Conservation (phyloP, 2,888 invertebrate species). For the Rugalucina vietnamica region DNA sequence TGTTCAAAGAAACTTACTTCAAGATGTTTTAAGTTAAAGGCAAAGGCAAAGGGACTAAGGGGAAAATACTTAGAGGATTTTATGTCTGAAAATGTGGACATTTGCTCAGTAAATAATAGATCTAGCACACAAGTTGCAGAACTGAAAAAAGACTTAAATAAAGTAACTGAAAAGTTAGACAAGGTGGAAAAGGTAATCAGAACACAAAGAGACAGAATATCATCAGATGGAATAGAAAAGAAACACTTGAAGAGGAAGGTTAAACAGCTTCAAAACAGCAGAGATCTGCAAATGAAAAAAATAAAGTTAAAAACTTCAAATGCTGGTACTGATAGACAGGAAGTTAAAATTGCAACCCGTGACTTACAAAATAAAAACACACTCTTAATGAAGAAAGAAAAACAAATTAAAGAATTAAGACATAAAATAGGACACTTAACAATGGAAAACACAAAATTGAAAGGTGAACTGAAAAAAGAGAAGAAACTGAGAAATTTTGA, state of each 20-base stretch:
- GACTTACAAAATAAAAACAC: background rate
- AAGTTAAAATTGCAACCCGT: background rate
- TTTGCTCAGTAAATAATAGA: background rate
- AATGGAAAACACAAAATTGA: background rate
- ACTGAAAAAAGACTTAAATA: background rate
- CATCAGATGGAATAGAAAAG: background rate
- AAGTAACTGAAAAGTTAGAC: background rate
- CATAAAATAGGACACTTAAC: background rate
- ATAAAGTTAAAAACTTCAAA: background rate
- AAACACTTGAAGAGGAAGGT: background rate
- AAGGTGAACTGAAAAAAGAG: background rate
- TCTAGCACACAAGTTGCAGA: background rate
- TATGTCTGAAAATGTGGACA: background rate
- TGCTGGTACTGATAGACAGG: background rate
- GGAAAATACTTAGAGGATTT: background rate
- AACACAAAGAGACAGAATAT: background rate
- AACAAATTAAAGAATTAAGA: background rate
- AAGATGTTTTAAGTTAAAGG: background rate
- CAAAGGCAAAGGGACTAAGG: background rate
- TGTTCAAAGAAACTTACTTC: background rate
- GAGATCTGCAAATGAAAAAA: background rate
- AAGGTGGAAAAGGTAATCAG: background rate
- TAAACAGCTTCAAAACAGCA: background rate
- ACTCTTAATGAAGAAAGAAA: background rate
- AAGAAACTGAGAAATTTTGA: background rate